phyloP scores from a whole-genome alignment of 2,888 invertebrate species.

The Thumatha senex region DNA sequence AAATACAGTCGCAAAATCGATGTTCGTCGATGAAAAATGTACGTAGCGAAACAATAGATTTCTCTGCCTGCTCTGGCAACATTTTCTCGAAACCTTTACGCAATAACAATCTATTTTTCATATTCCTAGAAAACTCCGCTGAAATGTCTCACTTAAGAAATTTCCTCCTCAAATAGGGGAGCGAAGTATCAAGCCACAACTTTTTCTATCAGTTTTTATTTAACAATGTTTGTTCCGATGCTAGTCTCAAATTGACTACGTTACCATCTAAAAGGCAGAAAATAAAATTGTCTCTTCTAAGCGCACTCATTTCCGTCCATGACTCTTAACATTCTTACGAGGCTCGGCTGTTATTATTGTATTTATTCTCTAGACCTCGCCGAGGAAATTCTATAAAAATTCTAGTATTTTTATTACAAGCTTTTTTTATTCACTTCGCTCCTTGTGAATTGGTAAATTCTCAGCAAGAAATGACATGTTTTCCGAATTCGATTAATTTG shows the following conservation, averaged over 20 bases:
- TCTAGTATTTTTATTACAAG: neutral
- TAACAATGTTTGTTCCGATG: constrained; percentile 27
- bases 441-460: neutral
- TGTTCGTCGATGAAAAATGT: too few species aligned
- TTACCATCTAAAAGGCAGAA: constrained; percentile 36
- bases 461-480: too few species aligned
- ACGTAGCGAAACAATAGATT: too few species aligned
- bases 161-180: neutral
- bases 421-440: neutral
- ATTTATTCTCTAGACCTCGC: constrained; percentile 17
- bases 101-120: neutral
- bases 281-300: constrained; percentile 39
- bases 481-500: too few species aligned
- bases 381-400: neutral
- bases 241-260: constrained; percentile 27
- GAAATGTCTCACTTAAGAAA: neutral
- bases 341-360: constrained; percentile 16
- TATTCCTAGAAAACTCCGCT: neutral
- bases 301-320: constrained; percentile 35
- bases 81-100: neutral
- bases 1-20: too few species aligned
- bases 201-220: constrained; percentile 22
- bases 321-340: constrained; percentile 25
- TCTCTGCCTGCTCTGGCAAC: too few species aligned
- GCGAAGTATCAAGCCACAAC: neutral